Evolutionary conservation across 2,888 invertebrate genomes (phyloP).

Genomic region (Neoascia interrupta): DNA sequence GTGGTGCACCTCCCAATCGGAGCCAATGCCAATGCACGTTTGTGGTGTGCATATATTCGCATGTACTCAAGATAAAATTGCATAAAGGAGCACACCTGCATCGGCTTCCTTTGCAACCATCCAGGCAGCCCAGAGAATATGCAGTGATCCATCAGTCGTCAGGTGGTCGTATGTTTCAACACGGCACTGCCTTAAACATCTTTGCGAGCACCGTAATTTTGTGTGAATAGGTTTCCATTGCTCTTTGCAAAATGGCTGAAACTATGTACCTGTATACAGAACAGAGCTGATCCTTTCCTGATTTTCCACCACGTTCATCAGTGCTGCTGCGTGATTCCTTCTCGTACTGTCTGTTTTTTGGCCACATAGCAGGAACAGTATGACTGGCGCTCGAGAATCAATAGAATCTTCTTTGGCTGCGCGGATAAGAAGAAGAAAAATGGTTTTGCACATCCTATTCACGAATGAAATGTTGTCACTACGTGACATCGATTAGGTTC

Average conservation of each 20-base stretch:
- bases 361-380: slow-evolving; percentile 18
- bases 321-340: slow-evolving; percentile 55
- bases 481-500: slow-evolving; percentile 70
- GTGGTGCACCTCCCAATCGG: slow-evolving; percentile 11
- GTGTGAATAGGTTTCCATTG: slow-evolving; percentile 57
- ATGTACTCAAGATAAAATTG: slow-evolving; percentile 50
- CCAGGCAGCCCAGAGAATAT: slow-evolving; percentile 24
- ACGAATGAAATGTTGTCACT: slow-evolving; percentile 67
- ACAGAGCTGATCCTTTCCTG: slow-evolving; percentile 34
- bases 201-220: slow-evolving; percentile 44
- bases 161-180: slow-evolving; percentile 60
- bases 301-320: slow-evolving; percentile 61
- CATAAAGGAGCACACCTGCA: slow-evolving; percentile 62
- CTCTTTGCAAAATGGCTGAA: too few relatives aligned
- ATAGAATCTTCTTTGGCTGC: slow-evolving; percentile 53
- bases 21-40: slow-evolving; percentile 45
- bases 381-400: slow-evolving; percentile 35
- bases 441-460: slow-evolving; percentile 64
- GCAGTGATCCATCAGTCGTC: slow-evolving; percentile 64
- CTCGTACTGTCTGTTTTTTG: slow-evolving; percentile 50
- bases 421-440: slow-evolving; percentile 65
- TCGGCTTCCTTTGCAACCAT: slow-evolving; percentile 33
- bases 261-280: not conserved
- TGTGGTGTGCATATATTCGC: slow-evolving; percentile 39
- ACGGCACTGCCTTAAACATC: too few relatives aligned